Conservation (phyloP, 2,113 vertebrate species). For the Daboia siamensis region DNA sequence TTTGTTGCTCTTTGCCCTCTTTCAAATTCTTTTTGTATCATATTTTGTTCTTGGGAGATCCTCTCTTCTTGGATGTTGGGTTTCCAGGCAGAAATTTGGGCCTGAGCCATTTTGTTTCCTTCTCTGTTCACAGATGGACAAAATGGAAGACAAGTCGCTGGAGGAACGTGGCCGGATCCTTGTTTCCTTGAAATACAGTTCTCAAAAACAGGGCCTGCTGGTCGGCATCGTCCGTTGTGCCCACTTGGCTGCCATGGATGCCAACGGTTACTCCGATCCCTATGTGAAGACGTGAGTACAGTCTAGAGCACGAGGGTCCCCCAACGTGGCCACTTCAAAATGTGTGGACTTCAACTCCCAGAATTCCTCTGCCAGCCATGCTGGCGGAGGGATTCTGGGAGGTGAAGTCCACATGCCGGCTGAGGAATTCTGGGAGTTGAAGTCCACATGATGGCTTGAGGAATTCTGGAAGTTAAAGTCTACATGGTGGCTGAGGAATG, state of each 20-base stretch:
- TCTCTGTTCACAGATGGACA: conserved; percentile 84
- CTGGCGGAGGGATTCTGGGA: not conserved
- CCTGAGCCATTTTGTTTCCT: not conserved
- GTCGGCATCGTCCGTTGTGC: conserved; percentile 95
- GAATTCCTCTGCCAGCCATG: not conserved
- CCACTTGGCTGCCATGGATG: conserved; percentile 96
- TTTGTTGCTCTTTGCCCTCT: not conserved
- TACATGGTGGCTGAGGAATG: too few relatives aligned
- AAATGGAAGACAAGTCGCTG: conserved; percentile 94
- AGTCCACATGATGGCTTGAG: fast-evolving
- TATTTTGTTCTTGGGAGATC: not conserved
- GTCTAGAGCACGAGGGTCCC: not conserved
- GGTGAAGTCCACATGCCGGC: too few relatives aligned
- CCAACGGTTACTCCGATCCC: conserved; percentile 97
- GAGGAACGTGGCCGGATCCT: conserved; percentile 97
- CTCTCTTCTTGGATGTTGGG: not conserved
- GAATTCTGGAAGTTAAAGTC: too few relatives aligned
- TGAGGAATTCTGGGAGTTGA: too few relatives aligned
- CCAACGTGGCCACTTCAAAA: not conserved
- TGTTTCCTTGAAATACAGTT: conserved; percentile 97
- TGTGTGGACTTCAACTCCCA: not conserved
- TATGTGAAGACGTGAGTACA: conserved; percentile 88
- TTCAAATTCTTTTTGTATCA: not conserved
- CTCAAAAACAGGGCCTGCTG: conserved; percentile 90
- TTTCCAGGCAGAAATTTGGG: not conserved